Conservation (phyloP, 2,797 vertebrate genomes). For the Bradypodion ventrale region DNA sequence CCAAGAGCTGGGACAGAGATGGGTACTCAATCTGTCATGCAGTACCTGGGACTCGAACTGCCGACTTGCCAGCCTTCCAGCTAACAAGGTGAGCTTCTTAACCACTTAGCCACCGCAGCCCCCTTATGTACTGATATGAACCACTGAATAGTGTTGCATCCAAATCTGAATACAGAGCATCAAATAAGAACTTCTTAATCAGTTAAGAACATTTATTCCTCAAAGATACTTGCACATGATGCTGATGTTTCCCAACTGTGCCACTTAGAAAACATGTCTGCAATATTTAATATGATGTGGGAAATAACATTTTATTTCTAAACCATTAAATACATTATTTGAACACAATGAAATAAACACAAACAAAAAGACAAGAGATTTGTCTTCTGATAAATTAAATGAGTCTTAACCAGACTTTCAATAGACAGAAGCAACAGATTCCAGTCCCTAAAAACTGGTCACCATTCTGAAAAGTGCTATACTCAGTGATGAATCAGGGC, state of each 20-base stretch:
- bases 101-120: no score
- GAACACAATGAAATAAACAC: conserved; percentile 63
- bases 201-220: neutral
- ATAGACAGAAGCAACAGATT: conserved; percentile 52
- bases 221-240: neutral
- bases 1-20: no score
- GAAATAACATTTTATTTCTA: conserved; percentile 58
- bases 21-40: no score
- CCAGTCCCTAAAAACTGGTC: conserved; percentile 57
- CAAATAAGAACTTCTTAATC: neutral
- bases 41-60: no score
- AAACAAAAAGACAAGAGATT: conserved; percentile 37
- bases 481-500: conserved; percentile 14
- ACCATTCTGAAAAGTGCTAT: conserved; percentile 35
- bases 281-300: neutral
- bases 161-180: neutral
- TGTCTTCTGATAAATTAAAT: conserved; percentile 39
- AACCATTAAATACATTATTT: conserved; percentile 16
- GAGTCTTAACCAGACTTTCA: conserved; percentile 48
- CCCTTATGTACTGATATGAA: no score
- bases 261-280: neutral
- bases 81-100: no score
- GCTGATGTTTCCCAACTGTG: neutral
- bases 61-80: no score
- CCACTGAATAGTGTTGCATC: neutral